Evolutionary conservation across 2,797 vertebrate genomes (phyloP).

Genomic region (Distichodus sexfasciatus): DNA sequence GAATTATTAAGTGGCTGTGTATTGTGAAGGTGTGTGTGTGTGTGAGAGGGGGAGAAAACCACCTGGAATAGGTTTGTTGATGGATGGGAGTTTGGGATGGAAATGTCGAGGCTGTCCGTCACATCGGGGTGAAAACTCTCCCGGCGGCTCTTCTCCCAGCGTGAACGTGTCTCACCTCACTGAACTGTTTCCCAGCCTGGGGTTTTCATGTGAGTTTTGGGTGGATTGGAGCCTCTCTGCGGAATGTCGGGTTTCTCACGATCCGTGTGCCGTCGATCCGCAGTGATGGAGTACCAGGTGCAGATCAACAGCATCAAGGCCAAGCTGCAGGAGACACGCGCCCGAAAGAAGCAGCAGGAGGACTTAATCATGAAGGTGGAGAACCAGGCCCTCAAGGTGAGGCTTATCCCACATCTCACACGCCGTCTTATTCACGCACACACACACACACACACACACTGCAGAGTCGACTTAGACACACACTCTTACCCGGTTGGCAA

Average conservation of each 20-base stretch:
- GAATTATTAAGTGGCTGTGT: neutral
- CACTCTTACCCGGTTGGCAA: too few relatives aligned
- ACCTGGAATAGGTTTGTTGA: neutral
- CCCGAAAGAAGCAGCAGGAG: constrained; percentile 92
- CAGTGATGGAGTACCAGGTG: constrained; percentile 93
- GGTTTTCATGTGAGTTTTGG: neutral
- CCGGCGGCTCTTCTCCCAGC: neutral
- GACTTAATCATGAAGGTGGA: constrained; percentile 98
- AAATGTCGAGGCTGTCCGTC: constrained; percentile 6
- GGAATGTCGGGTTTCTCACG: constrained; percentile 12
- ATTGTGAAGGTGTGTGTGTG: neutral
- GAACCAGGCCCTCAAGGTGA: constrained; percentile 95
- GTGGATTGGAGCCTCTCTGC: neutral
- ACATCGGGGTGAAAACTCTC: neutral
- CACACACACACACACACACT: neutral
- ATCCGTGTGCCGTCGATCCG: constrained; percentile 24
- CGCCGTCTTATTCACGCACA: neutral
- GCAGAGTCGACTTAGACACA: too few relatives aligned
- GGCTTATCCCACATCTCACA: constrained; percentile 18
- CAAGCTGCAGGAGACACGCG: constrained; percentile 93
- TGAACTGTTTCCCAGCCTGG: too few relatives aligned
- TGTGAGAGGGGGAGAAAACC: neutral
- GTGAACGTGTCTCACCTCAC: neutral
- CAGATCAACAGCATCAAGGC: constrained; percentile 90
- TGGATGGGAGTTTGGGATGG: neutral